These are phyloP conservation scores for Argyrosomus regius DNA, from an alignment of 2,797 vertebrate genomes.

Conservation along the genomic window DNA sequence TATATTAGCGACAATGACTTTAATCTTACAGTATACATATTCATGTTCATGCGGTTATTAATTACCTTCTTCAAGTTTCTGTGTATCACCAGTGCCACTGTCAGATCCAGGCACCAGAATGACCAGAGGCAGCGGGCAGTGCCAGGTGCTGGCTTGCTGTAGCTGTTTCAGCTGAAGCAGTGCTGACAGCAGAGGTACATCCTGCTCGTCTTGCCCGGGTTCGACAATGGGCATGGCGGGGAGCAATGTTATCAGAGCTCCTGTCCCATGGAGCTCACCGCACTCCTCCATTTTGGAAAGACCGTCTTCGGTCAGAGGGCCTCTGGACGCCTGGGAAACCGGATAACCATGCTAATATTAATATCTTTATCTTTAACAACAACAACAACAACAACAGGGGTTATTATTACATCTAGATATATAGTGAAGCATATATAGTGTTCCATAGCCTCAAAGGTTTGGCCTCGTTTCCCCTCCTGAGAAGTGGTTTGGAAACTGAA, in stretches of 20 bases:
- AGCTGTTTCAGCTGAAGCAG: conserved; percentile 93
- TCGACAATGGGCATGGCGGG: conserved; percentile 74
- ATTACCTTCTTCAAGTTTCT: conserved; percentile 89
- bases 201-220: conserved; percentile 81
- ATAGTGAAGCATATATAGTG: neutral
- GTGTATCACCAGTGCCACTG: conserved; percentile 47
- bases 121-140: conserved; percentile 88
- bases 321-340: conserved; percentile 84
- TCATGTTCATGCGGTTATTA: neutral
- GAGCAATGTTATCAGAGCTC: conserved; percentile 90
- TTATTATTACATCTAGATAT: neutral
- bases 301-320: conserved; percentile 83
- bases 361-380: neutral
- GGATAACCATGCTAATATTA: neutral
- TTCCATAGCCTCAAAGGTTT: too few relatives aligned
- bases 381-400: neutral
- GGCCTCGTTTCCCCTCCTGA: too few relatives aligned
- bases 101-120: conserved; percentile 86
- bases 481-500: too few relatives aligned
- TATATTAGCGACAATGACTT: too few relatives aligned
- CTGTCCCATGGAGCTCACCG: conserved; percentile 90
- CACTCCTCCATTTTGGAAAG: conserved; percentile 85
- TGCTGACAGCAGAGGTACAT: conserved; percentile 91
- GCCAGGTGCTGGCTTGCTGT: conserved; percentile 91
- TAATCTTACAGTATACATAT: neutral